phyloP scores from a whole-genome alignment of 1,140 invertebrate species.

The Drosophila nebulosa region DNA sequence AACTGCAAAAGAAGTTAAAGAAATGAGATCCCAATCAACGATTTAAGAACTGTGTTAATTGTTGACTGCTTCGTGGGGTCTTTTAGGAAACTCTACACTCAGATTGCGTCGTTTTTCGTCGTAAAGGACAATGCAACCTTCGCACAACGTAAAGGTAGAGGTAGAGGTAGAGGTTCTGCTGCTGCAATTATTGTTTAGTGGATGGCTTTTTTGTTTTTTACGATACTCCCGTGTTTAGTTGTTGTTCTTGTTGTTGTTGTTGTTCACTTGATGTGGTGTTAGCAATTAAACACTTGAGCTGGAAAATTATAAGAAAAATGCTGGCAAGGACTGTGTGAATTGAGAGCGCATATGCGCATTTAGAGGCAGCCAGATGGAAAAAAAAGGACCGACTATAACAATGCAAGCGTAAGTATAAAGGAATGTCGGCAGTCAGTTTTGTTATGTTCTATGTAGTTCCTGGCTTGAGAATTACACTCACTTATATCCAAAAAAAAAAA shows the following conservation, averaged over 20 bases:
- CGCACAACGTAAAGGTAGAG: too few species aligned
- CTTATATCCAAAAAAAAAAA: too few species aligned
- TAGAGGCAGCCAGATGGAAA: background rate
- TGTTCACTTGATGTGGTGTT: slow-evolving; percentile 35
- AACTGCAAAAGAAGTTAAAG: slow-evolving; percentile 1
- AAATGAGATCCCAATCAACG: background rate
- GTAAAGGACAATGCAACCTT: background rate
- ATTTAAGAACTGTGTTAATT: background rate
- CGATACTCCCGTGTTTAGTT: slow-evolving; percentile 1
- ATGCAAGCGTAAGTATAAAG: background rate
- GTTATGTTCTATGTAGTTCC: background rate
- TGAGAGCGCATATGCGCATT: background rate
- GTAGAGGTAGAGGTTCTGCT: background rate
- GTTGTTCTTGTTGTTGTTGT: slow-evolving; percentile 44
- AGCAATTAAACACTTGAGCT: slow-evolving; percentile 53
- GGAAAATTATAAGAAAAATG: slow-evolving; percentile 15
- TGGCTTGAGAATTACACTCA: background rate
- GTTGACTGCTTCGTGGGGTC: background rate
- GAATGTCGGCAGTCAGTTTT: background rate
- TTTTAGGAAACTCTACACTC: background rate
- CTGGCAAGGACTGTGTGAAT: background rate
- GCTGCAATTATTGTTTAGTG: slow-evolving; percentile 1
- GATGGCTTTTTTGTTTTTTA: background rate
- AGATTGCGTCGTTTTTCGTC: background rate
- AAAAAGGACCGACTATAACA: background rate